Base-by-base conservation (phyloP, 2,888 invertebrate genomes). In the Oeneis ivallda region DNA sequence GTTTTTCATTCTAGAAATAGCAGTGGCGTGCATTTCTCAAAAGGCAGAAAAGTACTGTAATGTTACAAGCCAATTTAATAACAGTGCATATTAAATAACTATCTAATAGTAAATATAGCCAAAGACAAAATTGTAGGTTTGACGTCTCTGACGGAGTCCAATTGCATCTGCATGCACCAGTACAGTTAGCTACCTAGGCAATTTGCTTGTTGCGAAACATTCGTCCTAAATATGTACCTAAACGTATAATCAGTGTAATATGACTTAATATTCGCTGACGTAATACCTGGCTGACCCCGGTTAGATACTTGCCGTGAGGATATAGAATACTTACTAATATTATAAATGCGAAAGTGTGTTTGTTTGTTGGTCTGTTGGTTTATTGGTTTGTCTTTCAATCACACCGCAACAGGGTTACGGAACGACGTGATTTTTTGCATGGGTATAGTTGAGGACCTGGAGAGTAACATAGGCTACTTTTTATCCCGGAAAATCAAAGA, bases 171-270 rank as follows among this genome's bases (percentile, higher is more conserved):
- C 9, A 43, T 1, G 8, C n/a, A 52, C 15, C n/a, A 41, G 19
- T 15, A 50, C 41, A 52, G 41, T 52, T 61, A 41, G 41, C 19
- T 52, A 61, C 39, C 19, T 19, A 19, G 47, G 19, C 41, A 26
- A 26, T 26, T 26, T 26, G 26, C 26, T 26, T 26, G 50, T 52
- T 61, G 41, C 50, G 26, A 61, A 52, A 61, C 41, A 61, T 61
- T 41, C 32, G 52, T 61, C 52, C 61, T 50, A 61, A 61, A 61
- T 61, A 61, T 50, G 60, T 50, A 60, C 61, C 61, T 61, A 52
- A 52, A 52, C 61, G 52, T 61, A 52, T 52, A 61, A 61, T 52
- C 50, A 61, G 50, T 52, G 41, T 50, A 61, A 61, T 52, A 61
- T 61, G 61, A 61, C 50, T 52, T 61, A 52, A 52, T 41, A 61